A percentile compares a stretch with the other conserved stretches of the same genome.
phyloP scores from a whole-genome alignment of 2,113 vertebrate genomes.

The Catharus fuscescens region DNA sequence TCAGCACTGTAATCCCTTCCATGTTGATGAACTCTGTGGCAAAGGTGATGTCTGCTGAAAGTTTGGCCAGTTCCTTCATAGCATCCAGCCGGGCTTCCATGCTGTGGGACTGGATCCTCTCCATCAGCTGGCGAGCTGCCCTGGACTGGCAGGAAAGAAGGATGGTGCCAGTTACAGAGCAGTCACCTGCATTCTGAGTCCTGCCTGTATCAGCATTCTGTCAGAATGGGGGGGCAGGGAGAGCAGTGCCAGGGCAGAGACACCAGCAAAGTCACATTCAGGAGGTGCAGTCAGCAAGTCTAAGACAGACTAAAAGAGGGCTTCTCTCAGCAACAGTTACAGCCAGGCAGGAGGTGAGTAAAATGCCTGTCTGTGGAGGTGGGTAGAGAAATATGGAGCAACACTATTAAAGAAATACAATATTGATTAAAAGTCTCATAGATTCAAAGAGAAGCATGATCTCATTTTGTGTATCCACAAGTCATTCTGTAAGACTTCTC shows the following conservation, averaged over 20 bases:
- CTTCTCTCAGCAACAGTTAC: background rate
- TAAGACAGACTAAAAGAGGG: background rate
- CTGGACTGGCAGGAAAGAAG: slow-evolving; percentile 79
- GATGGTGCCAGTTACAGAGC: background rate
- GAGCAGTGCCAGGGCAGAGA: background rate
- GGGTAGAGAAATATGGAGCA: background rate
- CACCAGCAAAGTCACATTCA: background rate
- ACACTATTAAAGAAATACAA: background rate
- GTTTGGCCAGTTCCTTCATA: slow-evolving; percentile 96
- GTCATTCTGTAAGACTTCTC: background rate
- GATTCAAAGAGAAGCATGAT: background rate
- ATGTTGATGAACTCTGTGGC: slow-evolving; percentile 98
- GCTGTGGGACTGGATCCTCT: slow-evolving; percentile 89
- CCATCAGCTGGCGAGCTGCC: slow-evolving; percentile 95
- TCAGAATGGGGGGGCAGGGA: background rate
- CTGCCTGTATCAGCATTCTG: background rate
- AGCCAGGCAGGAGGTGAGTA: background rate
- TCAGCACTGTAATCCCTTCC: slow-evolving; percentile 94
- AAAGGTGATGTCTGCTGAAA: slow-evolving; percentile 94
- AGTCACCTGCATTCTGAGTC: background rate
- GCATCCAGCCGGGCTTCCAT: slow-evolving; percentile 95
- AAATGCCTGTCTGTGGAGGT: background rate
- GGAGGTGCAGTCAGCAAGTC: background rate
- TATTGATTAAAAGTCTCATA: background rate
- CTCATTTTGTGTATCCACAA: background rate